These are phyloP conservation scores for Cephus pygmeus DNA, from an alignment of 2,888 invertebrate species.

Conservation along the genomic window DNA sequence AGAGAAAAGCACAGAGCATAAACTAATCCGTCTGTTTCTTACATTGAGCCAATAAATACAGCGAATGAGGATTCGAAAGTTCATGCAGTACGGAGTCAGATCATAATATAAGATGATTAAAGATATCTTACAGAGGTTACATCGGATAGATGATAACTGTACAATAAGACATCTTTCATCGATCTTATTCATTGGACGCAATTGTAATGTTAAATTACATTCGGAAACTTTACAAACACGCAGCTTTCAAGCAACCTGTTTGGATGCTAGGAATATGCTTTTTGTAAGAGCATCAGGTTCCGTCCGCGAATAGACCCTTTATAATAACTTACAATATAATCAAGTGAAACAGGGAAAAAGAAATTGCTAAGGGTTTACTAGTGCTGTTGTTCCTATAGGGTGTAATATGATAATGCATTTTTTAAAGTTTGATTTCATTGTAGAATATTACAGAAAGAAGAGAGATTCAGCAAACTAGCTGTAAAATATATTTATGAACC, in stretches of 20 bases:
- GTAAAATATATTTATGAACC: conserved; percentile 14
- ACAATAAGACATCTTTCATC: background rate
- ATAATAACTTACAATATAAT: conserved; percentile 4
- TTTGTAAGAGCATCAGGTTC: background rate
- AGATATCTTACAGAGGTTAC: background rate
- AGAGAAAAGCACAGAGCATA: background rate
- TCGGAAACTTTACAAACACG: background rate
- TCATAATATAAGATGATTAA: background rate
- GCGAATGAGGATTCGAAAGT: background rate
- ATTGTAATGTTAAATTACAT: background rate
- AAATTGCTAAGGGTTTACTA: background rate
- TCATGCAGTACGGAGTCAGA: background rate
- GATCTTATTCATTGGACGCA: background rate
- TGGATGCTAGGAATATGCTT: background rate
- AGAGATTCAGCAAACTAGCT: background rate
- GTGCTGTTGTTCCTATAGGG: background rate
- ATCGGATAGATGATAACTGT: background rate
- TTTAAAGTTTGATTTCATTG: background rate
- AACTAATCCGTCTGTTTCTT: conserved; percentile 6
- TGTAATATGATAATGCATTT: background rate
- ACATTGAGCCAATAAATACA: background rate
- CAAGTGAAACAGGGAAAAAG: conserved; percentile 3
- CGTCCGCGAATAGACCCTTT: background rate
- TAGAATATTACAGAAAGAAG: background rate
- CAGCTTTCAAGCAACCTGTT: background rate